Base-by-base conservation (phyloP, 2,113 vertebrate species). In the Phaethon lepturus region DNA sequence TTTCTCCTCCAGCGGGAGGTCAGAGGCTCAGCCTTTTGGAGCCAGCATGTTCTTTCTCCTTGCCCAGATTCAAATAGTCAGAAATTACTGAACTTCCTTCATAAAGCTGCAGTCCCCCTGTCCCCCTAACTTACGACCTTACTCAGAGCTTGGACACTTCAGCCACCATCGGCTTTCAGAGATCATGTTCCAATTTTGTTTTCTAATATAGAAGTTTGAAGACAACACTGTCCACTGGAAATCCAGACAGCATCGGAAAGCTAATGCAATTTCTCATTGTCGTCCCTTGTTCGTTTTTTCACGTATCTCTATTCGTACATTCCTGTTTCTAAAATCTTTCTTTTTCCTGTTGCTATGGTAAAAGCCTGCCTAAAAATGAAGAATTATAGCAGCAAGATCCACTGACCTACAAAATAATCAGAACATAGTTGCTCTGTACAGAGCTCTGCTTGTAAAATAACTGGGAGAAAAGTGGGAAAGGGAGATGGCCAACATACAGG, bases 311-410 rank as follows among this genome's bases (percentile, higher is more conserved):
- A 52, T 88, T 92, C 35, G 69, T 82, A 58, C 66, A 82, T 76
- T 96, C 66, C 35, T 90, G 8, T 91, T 95, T 86, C 53, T 82
- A 79, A 90, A 93, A 73, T 93, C 77, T 81, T 95, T 85, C 74
- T 89, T 38, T 33, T 86, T 90, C 42, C 59, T 95, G 97, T 97
- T 97, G 81, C 96, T 97, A 95, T 97, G 97, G 97, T 90, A 86
- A 96, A 96, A 95, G 47, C 53, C 33, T 69, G 42, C 50, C 67
- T 82, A 74, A 91, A 95, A 93, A 82, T 38, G 59, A 86, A 59
- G 74, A 95, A 76, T 87, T 93, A 79, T 17, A 91, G 71, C 74
- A 91, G 87, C 29, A 50, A 92, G 80, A 83, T 95, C 89, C 69
- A 94, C 77, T 95, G 94, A 91, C 94, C 93, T 96, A 79, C 74